Evolutionary conservation across 2,797 vertebrate genomes (phyloP).

Genomic region (Pterois miles): DNA sequence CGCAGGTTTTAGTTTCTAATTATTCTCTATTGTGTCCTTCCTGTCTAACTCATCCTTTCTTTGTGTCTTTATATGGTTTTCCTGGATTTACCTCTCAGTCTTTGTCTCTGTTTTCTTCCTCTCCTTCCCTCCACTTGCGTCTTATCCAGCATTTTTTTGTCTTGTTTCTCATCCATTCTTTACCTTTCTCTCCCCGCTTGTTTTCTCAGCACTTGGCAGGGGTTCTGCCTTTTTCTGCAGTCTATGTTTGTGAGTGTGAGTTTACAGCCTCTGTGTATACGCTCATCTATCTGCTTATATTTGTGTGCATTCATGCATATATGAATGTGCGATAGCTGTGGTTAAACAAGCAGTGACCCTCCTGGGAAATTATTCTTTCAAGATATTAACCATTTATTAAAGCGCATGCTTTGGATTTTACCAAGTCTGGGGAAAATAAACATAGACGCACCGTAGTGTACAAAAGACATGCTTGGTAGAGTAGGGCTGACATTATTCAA

Average conservation of each 20-base stretch:
- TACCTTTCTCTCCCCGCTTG: constrained; percentile 23
- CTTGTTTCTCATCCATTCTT: constrained; percentile 34
- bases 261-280: constrained; percentile 25
- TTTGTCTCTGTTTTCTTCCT: constrained; percentile 26
- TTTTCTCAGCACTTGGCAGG: constrained; percentile 61
- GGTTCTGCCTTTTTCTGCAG: constrained; percentile 53
- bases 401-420: too few relatives aligned
- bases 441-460: too few relatives aligned
- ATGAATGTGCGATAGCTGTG: constrained; percentile 11
- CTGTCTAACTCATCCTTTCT: constrained; percentile 24
- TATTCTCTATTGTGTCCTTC: constrained; percentile 25
- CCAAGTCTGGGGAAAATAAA: too few relatives aligned
- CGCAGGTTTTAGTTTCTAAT: constrained; percentile 30
- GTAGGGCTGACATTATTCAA: too few relatives aligned
- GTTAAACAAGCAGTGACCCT: constrained; percentile 5
- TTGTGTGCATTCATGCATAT: constrained; percentile 39
- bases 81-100: constrained; percentile 45
- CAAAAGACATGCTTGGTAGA: neutral
- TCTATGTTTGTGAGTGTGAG: constrained; percentile 15
- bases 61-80: constrained; percentile 17
- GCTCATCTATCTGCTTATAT: constrained; percentile 24
- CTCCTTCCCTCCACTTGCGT: constrained; percentile 18
- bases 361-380: neutral
- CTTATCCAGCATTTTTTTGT: constrained; percentile 47
- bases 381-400: neutral